Percentiles rank a stretch among this genome's conserved stretches.
Conservation (phyloP, 2,888 invertebrate species). For the Bruchidius siliquastri region DNA sequence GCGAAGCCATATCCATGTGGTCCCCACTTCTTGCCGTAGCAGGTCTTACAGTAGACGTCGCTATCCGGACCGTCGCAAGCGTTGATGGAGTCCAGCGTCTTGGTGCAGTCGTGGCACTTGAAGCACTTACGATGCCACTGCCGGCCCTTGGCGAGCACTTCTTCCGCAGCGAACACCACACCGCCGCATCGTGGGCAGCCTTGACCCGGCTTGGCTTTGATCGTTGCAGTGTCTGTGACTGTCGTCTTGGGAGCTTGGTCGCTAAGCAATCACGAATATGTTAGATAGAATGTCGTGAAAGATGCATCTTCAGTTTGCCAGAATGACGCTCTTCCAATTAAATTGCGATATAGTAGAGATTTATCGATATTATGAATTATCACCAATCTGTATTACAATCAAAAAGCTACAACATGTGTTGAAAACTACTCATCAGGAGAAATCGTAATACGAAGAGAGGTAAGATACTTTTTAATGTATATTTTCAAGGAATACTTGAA, state of each 20-base stretch:
- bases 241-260: slow-evolving; percentile 73
- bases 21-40: slow-evolving; percentile 97
- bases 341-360: too few species aligned
- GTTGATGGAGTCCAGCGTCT: slow-evolving; percentile 91
- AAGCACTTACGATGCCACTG: slow-evolving; percentile 93
- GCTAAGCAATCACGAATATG: too few species aligned
- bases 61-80: slow-evolving; percentile 92
- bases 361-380: too few species aligned
- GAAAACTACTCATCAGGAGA: too few species aligned
- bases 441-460: too few species aligned
- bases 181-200: slow-evolving; percentile 89
- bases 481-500: too few species aligned
- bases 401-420: too few species aligned
- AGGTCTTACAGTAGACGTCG: slow-evolving; percentile 93
- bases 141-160: slow-evolving; percentile 82
- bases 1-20: slow-evolving; percentile 96
- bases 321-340: too few species aligned
- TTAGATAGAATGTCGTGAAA: too few species aligned
- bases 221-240: slow-evolving; percentile 72
- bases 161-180: slow-evolving; percentile 89
- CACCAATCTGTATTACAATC: too few species aligned
- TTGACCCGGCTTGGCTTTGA: slow-evolving; percentile 77
- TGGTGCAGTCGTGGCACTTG: slow-evolving; percentile 88
- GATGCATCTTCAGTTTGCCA: too few species aligned
- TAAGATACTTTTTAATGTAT: too few species aligned